Evolutionary conservation across 2,797 vertebrate species (phyloP).

Genomic region (Anguilla obscura): DNA sequence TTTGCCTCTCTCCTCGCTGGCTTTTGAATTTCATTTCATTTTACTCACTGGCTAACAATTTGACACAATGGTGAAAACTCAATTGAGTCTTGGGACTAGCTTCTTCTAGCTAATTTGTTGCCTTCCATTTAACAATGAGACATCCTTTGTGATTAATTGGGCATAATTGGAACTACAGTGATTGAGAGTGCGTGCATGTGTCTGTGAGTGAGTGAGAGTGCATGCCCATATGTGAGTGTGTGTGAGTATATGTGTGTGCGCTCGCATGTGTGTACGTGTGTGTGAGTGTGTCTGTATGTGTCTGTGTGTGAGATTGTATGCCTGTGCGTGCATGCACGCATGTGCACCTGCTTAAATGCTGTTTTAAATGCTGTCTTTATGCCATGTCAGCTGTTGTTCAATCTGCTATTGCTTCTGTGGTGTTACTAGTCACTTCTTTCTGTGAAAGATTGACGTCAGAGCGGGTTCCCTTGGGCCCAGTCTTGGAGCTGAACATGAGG

Average conservation of each 20-base stretch:
- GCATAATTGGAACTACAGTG: background rate
- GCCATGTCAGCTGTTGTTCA: background rate
- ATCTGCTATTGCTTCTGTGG: background rate
- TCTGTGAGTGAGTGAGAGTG: no score
- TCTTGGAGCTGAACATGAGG: conserved; percentile 12
- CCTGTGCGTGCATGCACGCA: background rate
- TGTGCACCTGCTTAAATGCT: background rate
- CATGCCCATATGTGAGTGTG: no score
- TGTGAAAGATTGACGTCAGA: conserved; percentile 6
- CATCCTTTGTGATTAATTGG: background rate
- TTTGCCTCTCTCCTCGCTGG: background rate
- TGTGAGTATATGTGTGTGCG: no score
- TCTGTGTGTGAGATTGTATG: no score
- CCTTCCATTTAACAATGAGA: background rate
- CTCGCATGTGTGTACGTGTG: no score
- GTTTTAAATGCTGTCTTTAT: background rate
- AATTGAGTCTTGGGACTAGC: background rate
- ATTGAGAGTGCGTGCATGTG: background rate
- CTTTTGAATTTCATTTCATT: background rate
- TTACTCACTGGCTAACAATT: background rate
- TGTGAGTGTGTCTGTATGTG: no score
- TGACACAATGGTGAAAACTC: background rate
- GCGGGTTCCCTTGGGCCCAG: background rate
- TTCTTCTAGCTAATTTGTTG: background rate
- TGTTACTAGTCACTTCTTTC: background rate